phyloP scores from a whole-genome alignment of 1,140 invertebrate genomes.

The Achatina immaculata region DNA sequence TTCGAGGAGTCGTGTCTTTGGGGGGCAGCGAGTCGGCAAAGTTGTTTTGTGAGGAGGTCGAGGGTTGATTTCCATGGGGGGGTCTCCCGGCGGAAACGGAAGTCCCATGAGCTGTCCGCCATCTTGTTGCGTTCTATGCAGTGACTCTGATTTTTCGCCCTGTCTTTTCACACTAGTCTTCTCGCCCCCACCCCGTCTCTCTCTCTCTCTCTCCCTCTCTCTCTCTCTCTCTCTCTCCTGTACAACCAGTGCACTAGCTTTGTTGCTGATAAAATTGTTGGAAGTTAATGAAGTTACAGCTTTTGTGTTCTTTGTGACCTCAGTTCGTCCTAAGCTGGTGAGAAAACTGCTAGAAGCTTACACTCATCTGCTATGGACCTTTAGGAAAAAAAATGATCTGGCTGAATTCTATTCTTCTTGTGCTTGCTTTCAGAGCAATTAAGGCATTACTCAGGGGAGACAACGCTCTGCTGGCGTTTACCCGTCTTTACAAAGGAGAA shows the following conservation, averaged over 20 bases:
- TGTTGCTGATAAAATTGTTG: background rate
- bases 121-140: background rate
- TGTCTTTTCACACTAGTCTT: too few species aligned
- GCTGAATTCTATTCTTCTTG: background rate
- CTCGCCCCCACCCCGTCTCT: too few species aligned
- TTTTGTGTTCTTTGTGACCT: background rate
- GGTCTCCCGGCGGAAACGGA: background rate
- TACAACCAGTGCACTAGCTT: too few species aligned
- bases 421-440: background rate
- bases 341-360: background rate
- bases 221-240: too few species aligned
- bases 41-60: background rate
- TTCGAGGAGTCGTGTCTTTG: background rate
- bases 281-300: background rate
- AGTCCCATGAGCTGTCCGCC: background rate
- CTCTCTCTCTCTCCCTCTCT: too few species aligned
- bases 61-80: background rate
- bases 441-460: background rate
- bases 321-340: background rate
- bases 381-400: background rate
- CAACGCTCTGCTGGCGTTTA: too few species aligned
- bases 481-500: too few species aligned
- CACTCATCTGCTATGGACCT: background rate
- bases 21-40: background rate
- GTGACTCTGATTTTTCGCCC: too few species aligned